Conservation (phyloP, 2,797 vertebrate genomes). For the Loriculus beryllinus region DNA sequence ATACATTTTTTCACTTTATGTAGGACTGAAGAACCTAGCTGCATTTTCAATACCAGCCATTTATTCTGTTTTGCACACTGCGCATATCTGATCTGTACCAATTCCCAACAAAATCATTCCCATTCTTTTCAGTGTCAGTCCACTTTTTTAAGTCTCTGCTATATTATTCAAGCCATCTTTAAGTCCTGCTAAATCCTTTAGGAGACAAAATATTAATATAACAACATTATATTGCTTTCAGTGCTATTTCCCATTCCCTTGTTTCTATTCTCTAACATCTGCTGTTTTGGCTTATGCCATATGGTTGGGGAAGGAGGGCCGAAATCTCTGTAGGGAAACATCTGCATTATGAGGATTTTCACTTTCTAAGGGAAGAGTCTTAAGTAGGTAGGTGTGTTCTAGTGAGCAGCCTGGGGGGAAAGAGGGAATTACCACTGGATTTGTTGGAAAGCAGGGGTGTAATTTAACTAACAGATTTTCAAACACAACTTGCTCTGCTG, state of each 20-base stretch:
- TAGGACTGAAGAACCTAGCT: background rate
- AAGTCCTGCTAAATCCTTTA: conserved; percentile 7
- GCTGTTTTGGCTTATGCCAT: background rate
- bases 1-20: background rate
- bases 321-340: background rate
- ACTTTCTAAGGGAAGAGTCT: background rate
- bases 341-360: background rate
- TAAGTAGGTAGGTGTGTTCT: background rate
- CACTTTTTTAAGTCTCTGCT: background rate
- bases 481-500: background rate
- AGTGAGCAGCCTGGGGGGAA: background rate
- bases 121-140: background rate
- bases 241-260: background rate
- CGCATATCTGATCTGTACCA: background rate
- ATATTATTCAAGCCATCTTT: conserved; percentile 1
- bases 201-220: conserved; percentile 7
- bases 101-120: background rate
- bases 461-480: background rate
- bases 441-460: background rate
- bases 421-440: background rate
- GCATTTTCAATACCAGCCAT: background rate
- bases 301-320: background rate
- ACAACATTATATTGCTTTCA: conserved; percentile 6
- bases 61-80: background rate
- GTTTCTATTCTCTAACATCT: conserved; percentile 6